A percentile compares a stretch with the other conserved stretches of the same genome.
phyloP scores from a whole-genome alignment of 2,888 invertebrate genomes.

The Temnothorax unifasciatus region DNA sequence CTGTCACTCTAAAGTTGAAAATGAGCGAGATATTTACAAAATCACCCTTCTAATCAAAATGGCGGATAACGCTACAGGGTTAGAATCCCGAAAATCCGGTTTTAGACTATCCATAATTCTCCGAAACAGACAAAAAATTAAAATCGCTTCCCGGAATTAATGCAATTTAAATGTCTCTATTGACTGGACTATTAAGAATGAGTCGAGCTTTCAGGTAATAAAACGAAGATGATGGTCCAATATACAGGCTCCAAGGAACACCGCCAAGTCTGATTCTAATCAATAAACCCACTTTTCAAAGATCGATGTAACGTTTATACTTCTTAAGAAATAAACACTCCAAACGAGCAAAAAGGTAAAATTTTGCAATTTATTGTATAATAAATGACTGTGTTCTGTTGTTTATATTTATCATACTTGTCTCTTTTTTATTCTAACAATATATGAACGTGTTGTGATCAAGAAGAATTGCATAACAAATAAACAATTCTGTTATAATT shows the following conservation, averaged over 20 bases:
- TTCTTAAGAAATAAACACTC: not conserved
- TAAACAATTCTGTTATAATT: too few species aligned
- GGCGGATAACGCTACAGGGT: too few species aligned
- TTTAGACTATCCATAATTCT: too few species aligned
- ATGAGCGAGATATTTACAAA: too few species aligned
- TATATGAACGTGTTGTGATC: not conserved
- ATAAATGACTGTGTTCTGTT: not conserved
- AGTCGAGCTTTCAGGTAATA: not conserved
- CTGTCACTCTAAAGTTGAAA: too few species aligned
- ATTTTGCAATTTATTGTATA: not conserved
- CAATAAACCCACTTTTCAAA: slow-evolving; percentile 5
- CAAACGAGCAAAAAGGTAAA: not conserved
- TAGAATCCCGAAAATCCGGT: too few species aligned
- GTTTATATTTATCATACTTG: not conserved
- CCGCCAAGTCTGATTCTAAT: not conserved
- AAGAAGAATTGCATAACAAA: not conserved
- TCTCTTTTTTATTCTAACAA: not conserved
- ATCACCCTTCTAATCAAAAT: too few species aligned
- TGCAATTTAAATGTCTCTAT: too few species aligned
- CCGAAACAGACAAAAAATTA: too few species aligned
- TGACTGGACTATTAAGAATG: too few species aligned
- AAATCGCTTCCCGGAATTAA: too few species aligned
- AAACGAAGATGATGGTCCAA: slow-evolving; percentile 18
- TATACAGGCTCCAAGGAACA: not conserved
- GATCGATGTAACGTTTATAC: not conserved